Base-by-base conservation (phyloP, 2,797 vertebrate genomes). In the Bucorvus abyssinicus region DNA sequence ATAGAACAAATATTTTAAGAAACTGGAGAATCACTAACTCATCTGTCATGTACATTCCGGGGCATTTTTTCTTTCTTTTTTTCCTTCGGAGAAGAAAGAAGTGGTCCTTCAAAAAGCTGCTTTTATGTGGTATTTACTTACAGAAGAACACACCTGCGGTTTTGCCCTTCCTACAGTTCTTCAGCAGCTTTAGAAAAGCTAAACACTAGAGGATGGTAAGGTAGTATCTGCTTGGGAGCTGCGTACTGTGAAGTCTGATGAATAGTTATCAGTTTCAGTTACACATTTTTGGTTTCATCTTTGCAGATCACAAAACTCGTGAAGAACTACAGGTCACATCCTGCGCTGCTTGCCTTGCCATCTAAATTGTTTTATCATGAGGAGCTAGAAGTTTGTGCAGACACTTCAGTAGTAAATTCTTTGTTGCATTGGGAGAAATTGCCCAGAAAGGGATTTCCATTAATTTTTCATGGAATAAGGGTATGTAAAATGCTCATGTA, bases 311-410 rank as follows among this genome's bases (percentile, higher is more conserved):
- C 99, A 6, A 99, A 99, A 91, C 98, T 99, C 7, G 95, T 98
- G 42, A 99, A 98, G 97, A 99, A 99, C 97, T 99, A 99, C 97
- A 98, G 99, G 29, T 99, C 99, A 0, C 99, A 99, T 49, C 97
- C 98, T 34, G 98, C 98, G 0, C 91, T 99, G 97, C 97, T 99
- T 93, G 89, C 96, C 0, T 97, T 99, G 94, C 99, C 99, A 3
- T 99, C 99, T 11, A 98, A 97, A 65, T 98, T 99, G 14, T 99
- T 99, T 97, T 99, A 99, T 89, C 96, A 98, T n/a, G 98, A 97
- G 3, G 99, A 99, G 76, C 97, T 99, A 23, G 97, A 98, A 75
- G 98, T 98, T 73, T 98, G 98, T 83, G 98, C 99, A 6, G 97
- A 98, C 24, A 92, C 95, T 75, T 63, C 93, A 10, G 93, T 98